phyloP scores from a whole-genome alignment of 2,113 vertebrate genomes.

The Electrona antarctica region DNA sequence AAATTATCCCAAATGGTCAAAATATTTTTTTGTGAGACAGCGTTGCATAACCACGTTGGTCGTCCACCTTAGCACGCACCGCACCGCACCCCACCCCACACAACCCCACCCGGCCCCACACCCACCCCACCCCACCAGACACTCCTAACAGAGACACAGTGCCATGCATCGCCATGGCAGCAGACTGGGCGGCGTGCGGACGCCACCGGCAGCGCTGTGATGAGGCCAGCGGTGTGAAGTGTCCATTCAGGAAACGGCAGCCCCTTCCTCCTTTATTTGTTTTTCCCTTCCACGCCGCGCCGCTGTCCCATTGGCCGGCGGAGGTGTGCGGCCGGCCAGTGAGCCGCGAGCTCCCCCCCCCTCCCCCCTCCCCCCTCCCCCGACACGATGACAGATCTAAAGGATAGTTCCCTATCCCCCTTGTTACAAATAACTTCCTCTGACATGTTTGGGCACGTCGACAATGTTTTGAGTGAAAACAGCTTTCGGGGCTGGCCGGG shows the following conservation, averaged over 20 bases:
- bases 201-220: constrained; percentile 33
- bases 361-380: constrained; percentile 47
- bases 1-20: no score
- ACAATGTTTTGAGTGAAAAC: constrained; percentile 82
- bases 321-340: constrained; percentile 61
- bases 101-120: no score
- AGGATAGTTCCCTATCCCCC: constrained; percentile 75
- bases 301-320: constrained; percentile 67
- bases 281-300: constrained; percentile 46
- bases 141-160: constrained; percentile 28
- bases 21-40: no score
- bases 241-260: constrained; percentile 53
- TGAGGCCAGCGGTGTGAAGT: constrained; percentile 53
- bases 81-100: no score
- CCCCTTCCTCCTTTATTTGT: constrained; percentile 57
- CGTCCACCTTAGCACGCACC: no score
- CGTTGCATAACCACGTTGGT: no score
- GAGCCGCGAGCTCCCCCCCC: constrained; percentile 59
- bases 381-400: constrained; percentile 76
- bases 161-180: background rate
- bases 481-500: constrained; percentile 79
- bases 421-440: constrained; percentile 82
- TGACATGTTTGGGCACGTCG: constrained; percentile 78
- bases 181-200: constrained; percentile 8
- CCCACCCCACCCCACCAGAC: background rate